These are phyloP conservation scores for Bambusicola thoracicus DNA, from an alignment of 2,113 vertebrate genomes.

Conservation along the genomic window DNA sequence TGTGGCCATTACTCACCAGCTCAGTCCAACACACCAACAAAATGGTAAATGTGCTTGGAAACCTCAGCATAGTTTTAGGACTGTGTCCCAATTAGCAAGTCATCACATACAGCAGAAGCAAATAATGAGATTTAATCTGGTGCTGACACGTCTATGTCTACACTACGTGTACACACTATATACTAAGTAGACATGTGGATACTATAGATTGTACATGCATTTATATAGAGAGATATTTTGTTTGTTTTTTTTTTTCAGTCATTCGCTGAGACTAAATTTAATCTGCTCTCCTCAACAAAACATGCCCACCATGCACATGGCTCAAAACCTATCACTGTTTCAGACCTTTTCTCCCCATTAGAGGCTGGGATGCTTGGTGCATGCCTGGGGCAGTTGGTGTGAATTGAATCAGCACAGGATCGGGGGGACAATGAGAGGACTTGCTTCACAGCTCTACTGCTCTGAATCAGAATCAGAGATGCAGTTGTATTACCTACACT, in stretches of 20 bases:
- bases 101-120: background rate
- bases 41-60: background rate
- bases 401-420: background rate
- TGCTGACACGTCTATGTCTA: background rate
- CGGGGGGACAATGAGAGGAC: background rate
- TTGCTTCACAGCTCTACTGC: background rate
- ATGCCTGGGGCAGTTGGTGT: background rate
- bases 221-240: too few relatives aligned
- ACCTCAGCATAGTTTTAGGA: background rate
- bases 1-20: background rate
- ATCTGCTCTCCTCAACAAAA: slow-evolving; percentile 22
- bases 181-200: background rate
- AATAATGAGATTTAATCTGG: background rate
- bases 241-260: background rate
- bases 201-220: background rate
- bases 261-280: background rate
- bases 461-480: background rate
- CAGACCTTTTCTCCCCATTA: slow-evolving; percentile 28
- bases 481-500: background rate
- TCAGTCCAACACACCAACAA: background rate
- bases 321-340: background rate
- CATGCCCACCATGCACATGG: background rate
- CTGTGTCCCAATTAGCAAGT: background rate
- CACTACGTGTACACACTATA: background rate
- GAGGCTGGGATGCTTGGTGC: background rate